A percentile compares a stretch with the other conserved stretches of the same genome.
Conservation (phyloP, 2,888 invertebrate genomes). For the Stratiomys singularior region DNA sequence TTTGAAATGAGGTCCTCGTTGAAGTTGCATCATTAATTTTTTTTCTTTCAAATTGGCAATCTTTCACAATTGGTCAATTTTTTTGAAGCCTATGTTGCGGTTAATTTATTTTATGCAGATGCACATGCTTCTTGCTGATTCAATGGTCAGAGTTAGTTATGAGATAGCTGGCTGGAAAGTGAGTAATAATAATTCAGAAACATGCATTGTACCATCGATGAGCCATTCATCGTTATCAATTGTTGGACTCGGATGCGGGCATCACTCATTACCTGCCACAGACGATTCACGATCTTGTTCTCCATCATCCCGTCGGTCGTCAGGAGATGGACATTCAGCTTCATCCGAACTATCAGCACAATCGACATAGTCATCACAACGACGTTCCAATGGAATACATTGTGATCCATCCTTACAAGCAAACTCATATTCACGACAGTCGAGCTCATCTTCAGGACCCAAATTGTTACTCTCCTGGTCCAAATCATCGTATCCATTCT, state of each 20-base stretch:
- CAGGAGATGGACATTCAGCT: slow-evolving; percentile 59
- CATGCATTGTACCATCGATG: neutral
- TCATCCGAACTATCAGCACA: slow-evolving; percentile 69
- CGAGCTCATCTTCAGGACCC: slow-evolving; percentile 48
- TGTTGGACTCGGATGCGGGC: neutral
- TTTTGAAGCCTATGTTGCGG: neutral
- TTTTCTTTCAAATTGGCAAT: neutral
- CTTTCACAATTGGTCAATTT: too few relatives aligned
- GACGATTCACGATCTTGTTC: neutral
- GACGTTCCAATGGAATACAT: slow-evolving; percentile 45
- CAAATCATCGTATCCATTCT: slow-evolving; percentile 16
- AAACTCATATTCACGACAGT: slow-evolving; percentile 32
- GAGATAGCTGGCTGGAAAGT: neutral
- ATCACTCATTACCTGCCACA: slow-evolving; percentile 20
- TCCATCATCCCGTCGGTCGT: neutral
- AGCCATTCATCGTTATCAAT: neutral
- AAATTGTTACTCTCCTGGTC: neutral
- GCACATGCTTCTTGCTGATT: slow-evolving; percentile 13
- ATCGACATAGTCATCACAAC: slow-evolving; percentile 59
- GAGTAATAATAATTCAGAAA: neutral
- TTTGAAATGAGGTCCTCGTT: neutral
- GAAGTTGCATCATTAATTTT: too few relatives aligned
- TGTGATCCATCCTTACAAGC: slow-evolving; percentile 43
- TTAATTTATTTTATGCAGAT: neutral
- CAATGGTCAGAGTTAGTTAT: neutral